Evolutionary conservation across 1,140 invertebrate species (phyloP).

Genomic region (Pogonomyrmex californicus): DNA sequence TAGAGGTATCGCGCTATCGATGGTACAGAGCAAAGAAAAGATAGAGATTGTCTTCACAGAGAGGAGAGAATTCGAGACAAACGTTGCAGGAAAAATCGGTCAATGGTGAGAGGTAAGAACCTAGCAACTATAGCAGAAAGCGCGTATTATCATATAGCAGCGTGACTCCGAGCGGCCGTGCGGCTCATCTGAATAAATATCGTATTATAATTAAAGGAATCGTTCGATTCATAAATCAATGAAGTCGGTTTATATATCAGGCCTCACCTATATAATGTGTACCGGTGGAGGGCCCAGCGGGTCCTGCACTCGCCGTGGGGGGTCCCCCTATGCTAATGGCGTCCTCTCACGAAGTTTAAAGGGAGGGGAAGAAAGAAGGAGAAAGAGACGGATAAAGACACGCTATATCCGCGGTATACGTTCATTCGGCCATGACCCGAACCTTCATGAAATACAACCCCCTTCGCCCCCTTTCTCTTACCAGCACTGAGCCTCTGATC

Average conservation of each 20-base stretch:
- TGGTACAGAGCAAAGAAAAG: constrained; percentile 26
- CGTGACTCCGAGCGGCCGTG: constrained; percentile 81
- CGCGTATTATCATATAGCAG: constrained; percentile 84
- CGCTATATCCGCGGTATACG: constrained; percentile 26
- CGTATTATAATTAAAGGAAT: constrained; percentile 87
- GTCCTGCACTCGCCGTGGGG: constrained; percentile 81
- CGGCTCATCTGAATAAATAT: constrained; percentile 86
- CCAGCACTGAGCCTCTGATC: constrained; percentile 78
- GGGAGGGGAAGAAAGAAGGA: constrained; percentile 52
- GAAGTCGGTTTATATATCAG: constrained; percentile 86
- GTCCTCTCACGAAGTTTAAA: constrained; percentile 83
- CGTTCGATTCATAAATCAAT: constrained; percentile 86
- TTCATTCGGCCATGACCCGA: constrained; percentile 78
- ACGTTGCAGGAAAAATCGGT: constrained; percentile 57
- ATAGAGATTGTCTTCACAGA: background rate
- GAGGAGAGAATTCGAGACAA: background rate
- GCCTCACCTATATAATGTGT: constrained; percentile 78
- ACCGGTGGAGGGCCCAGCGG: constrained; percentile 76
- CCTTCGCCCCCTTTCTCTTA: constrained; percentile 47
- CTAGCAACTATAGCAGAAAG: constrained; percentile 28
- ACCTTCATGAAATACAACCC: constrained; percentile 55
- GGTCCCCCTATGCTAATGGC: constrained; percentile 86
- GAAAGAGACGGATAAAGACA: constrained; percentile 51
- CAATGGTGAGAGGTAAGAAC: constrained; percentile 71
- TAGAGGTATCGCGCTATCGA: constrained; percentile 40